Evolutionary conservation across 2,888 invertebrate species (phyloP), one percentile per base, ranked within the genome.

Genomic region (Prenolepis imparis): DNA sequence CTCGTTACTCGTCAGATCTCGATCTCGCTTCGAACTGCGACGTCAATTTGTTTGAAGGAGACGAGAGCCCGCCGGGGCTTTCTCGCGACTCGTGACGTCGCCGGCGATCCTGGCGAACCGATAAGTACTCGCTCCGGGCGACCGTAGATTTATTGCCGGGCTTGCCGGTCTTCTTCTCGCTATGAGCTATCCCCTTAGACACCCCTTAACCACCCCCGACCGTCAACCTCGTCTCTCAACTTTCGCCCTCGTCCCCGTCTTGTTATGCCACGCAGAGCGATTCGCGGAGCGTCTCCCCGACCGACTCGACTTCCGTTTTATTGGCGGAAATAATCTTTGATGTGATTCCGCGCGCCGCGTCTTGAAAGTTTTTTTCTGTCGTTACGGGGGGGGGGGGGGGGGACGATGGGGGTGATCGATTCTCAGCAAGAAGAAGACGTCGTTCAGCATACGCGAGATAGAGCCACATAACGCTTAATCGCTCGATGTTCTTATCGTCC

Each of bases 281-380:
- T 86, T 90, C 84, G 78, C 81, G 73, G 82, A 74, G 18, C 39
- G 44, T 61, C 48, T 15, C 70, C 75, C 68, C 70, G 86, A 87
- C 24, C 85, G 88, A 91, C 90, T 92, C 91, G 85, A 92, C 91
- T 91, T 92, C 89, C 91, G 91, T 90, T 94, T 94, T 94, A 94
- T 93, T 94, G 93, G 91, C 93, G 93, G 93, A 93, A 94, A 94
- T 94, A 93, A 94, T 93, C 93, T 91, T 92, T 92, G 93, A 94
- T 94, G 91, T 91, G 93, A 94, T 93, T 93, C 91, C 92, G 52
- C 52, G 52, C 52, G 91, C 88, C 88, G 91, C 90, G 88, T 89
- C 90, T 85, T 87, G 82, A 87, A 88, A 89, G 87, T 90, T 90
- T 91, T 52, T 52, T 89, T 87, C 85, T 84, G 83, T 72, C 36